These are phyloP conservation scores for Tupiocoris notatus DNA, from an alignment of 2,888 invertebrate species.

Conservation along the genomic window DNA sequence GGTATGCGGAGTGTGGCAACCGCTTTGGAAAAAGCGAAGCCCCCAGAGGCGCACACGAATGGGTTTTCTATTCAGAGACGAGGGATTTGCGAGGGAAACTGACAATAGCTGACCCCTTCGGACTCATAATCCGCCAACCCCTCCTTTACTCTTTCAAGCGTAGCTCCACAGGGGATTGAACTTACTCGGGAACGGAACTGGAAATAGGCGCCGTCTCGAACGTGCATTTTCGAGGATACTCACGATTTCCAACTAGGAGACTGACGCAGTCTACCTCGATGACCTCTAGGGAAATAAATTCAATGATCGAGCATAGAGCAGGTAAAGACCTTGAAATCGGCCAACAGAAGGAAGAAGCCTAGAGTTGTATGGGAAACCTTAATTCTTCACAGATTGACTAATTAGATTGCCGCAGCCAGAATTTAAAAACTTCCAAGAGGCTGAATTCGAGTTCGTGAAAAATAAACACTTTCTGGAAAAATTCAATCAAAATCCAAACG, in stretches of 20 bases:
- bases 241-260: too few species aligned
- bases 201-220: background rate
- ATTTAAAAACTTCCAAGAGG: too few species aligned
- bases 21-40: background rate
- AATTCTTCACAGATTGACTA: too few species aligned
- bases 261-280: background rate
- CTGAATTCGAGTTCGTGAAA: too few species aligned
- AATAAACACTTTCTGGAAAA: too few species aligned
- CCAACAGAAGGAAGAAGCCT: too few species aligned
- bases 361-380: too few species aligned
- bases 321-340: background rate
- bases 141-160: background rate
- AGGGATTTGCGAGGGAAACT: background rate
- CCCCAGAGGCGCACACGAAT: background rate
- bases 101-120: background rate
- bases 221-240: background rate
- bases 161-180: background rate
- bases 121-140: background rate
- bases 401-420: too few species aligned
- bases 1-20: background rate
- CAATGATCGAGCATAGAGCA: too few species aligned
- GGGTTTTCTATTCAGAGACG: background rate
- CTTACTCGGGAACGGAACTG: too few species aligned
- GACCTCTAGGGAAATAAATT: too few species aligned
- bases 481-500: too few species aligned